A percentile compares a stretch with the other conserved stretches of the same genome.
These are phyloP conservation scores for Ips nitidus DNA, from an alignment of 1,140 invertebrate genomes.

Conservation along the genomic window DNA sequence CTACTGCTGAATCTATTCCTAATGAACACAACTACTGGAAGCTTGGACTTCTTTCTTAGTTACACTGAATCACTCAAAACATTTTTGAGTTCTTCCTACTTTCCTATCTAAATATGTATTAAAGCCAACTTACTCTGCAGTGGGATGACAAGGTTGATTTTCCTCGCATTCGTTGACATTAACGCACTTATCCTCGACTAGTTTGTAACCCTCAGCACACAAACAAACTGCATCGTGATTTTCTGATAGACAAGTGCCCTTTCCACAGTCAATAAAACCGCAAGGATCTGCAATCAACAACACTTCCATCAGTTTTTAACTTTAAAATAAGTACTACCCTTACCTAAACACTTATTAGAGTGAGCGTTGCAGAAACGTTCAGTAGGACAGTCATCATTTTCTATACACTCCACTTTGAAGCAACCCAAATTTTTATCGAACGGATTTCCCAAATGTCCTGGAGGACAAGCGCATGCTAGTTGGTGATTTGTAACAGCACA, in stretches of 20 bases:
- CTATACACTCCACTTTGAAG: constrained; percentile 81
- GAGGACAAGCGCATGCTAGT: constrained; percentile 71
- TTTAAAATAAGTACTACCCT: constrained; percentile 18
- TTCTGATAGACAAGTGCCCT: constrained; percentile 69
- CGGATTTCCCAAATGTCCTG: constrained; percentile 79
- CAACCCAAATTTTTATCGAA: constrained; percentile 70
- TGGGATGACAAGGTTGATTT: constrained; percentile 73
- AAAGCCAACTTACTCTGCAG: constrained; percentile 55
- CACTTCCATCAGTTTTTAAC: neutral
- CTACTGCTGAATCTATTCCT: too few species aligned
- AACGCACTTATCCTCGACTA: constrained; percentile 68
- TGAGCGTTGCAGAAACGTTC: constrained; percentile 74
- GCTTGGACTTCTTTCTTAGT: too few species aligned
- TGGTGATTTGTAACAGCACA: constrained; percentile 73
- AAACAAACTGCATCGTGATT: constrained; percentile 72
- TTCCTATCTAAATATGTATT: too few species aligned
- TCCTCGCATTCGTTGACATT: constrained; percentile 80
- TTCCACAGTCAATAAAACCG: constrained; percentile 70
- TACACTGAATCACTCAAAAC: too few species aligned
- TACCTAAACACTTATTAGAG: constrained; percentile 77
- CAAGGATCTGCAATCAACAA: constrained; percentile 65
- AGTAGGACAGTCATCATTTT: constrained; percentile 70
- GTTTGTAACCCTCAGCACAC: constrained; percentile 73
- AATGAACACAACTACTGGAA: too few species aligned
- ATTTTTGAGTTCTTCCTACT: too few species aligned